A percentile compares a stretch with the other conserved stretches of the same genome.
These are phyloP conservation scores for Hemibagrus guttatus DNA, from an alignment of 2,797 vertebrate genomes.

Conservation along the genomic window DNA sequence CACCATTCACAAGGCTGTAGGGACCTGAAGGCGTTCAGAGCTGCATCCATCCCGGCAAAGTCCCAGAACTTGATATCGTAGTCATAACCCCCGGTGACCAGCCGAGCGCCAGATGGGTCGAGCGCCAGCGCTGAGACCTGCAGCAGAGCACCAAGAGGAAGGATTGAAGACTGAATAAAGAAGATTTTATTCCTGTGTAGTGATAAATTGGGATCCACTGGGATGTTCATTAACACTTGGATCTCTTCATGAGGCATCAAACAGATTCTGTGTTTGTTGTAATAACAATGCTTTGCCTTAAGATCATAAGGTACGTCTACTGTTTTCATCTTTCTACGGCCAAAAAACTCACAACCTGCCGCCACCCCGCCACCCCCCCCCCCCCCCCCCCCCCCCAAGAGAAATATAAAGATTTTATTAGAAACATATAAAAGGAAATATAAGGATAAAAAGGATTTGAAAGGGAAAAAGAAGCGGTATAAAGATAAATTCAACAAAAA, in stretches of 20 bases:
- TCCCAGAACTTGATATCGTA: constrained; percentile 97
- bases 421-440: not conserved
- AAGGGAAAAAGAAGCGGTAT: no score
- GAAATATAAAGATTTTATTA: not conserved
- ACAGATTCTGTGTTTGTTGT: no score
- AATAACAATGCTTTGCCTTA: not conserved
- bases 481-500: not conserved
- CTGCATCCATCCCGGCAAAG: constrained; percentile 96
- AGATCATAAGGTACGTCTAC: not conserved
- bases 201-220: not conserved
- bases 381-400: no score
- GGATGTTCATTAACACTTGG: not conserved
- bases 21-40: constrained; percentile 91
- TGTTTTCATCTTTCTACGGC: not conserved
- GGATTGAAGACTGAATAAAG: no score
- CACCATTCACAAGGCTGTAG: constrained; percentile 97
- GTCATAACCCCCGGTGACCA: constrained; percentile 94
- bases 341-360: not conserved
- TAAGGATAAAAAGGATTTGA: not conserved
- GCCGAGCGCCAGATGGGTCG: constrained; percentile 93
- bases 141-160: not conserved
- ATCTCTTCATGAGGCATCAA: not conserved
- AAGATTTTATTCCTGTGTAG: not conserved
- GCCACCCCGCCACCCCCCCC: no score
- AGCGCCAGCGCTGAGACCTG: constrained; percentile 86